These are phyloP conservation scores for Eulacestoma nigropectus DNA, from an alignment of 2,113 vertebrate genomes.

Conservation along the genomic window DNA sequence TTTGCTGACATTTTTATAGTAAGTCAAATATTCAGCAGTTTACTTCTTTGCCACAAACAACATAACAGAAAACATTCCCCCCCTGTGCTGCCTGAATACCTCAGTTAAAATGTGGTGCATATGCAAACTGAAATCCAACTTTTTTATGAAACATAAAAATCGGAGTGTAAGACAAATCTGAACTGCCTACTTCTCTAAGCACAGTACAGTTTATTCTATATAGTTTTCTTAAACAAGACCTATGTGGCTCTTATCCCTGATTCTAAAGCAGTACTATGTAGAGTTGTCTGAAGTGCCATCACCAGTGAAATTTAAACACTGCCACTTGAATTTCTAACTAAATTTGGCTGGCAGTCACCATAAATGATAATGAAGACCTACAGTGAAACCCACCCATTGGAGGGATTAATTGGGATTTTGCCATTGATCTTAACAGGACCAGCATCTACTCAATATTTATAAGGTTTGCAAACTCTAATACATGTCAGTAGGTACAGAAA, in stretches of 20 bases:
- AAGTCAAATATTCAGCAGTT: not conserved
- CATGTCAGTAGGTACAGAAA: not conserved
- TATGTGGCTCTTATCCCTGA: not conserved
- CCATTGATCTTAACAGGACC: not conserved
- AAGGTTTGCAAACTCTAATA: not conserved
- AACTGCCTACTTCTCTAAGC: not conserved
- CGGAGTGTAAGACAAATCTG: not conserved
- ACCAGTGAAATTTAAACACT: not conserved
- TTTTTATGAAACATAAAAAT: not conserved
- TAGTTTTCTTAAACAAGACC: not conserved
- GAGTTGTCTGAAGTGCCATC: not conserved
- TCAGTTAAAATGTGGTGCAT: not conserved
- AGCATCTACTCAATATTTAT: not conserved
- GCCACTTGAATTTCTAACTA: not conserved
- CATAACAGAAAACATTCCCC: not conserved
- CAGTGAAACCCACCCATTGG: fast-evolving
- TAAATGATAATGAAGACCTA: not conserved
- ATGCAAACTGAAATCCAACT: not conserved
- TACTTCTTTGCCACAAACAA: not conserved
- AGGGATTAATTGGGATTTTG: not conserved
- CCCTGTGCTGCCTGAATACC: not conserved
- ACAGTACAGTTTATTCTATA: not conserved
- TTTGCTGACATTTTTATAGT: not conserved
- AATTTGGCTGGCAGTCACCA: not conserved
- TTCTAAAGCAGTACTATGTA: not conserved